Evolutionary conservation across 2,113 vertebrate genomes (phyloP), one percentile per base, ranked within the genome.

Genomic region (Gopherus evgoodei): DNA sequence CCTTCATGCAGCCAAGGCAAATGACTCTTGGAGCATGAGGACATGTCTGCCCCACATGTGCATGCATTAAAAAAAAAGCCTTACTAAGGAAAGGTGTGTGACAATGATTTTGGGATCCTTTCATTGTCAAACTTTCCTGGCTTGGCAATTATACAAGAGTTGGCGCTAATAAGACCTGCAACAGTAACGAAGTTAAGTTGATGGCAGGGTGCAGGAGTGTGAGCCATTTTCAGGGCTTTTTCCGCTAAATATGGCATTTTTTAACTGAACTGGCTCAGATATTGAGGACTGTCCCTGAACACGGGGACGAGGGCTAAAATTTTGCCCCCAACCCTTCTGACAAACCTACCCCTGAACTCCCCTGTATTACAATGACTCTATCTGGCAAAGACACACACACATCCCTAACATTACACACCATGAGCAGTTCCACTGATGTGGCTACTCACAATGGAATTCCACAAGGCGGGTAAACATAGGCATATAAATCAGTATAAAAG

Each of bases 41-140:
- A 1, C 1, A 44, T 21, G 1, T 47, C 94, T 87, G 83, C 42
- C 94, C 89, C 94, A 93, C 91, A 89, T 87, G 90, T 90, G 86
- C 27, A 4, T 42, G 89, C 75, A n/a, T 11, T 86, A 12, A 50
- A 86, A 21, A 47, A 29, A 38, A 3, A 54, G 91, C 89, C 0
- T 49, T 42, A 75, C 89, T 89, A 90, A 89, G 87, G 1, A 90
- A 89, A 89, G 1, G 87, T 52, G 75, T 11, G 84, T 1, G 52
- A 44, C 84, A 52, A 83, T 1, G 90, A 35, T 57, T 90, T 89
- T n/a, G 87, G 96, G 35, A 93, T 90, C 96, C 91, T 72, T 25
- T 57, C 96, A 4, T 16, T 52, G 79, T 82, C 91, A 86, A 76
- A 78, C 89, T 81, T 84, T 42, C 96, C 96, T 79, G 94, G 59